A percentile compares a stretch with the other conserved stretches of the same genome.
These are phyloP conservation scores for Spodoptera littoralis DNA, from an alignment of 2,888 invertebrate species.

Conservation along the genomic window DNA sequence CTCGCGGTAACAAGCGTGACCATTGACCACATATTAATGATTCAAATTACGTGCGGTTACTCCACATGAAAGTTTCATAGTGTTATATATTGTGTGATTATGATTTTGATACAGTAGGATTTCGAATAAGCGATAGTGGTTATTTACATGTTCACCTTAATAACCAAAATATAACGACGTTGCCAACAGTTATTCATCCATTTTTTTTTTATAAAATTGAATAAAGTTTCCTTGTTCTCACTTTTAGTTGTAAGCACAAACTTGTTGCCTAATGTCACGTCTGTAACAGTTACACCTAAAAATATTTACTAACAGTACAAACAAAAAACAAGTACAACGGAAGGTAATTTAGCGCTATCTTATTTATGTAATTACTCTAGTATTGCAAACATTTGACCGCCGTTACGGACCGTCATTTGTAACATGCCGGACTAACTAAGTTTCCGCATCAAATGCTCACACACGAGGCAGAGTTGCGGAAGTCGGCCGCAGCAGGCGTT, in stretches of 20 bases:
- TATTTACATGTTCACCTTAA: too few species aligned
- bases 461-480: constrained; percentile 47
- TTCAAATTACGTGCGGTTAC: too few species aligned
- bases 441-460: constrained; percentile 65
- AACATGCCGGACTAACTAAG: constrained; percentile 65
- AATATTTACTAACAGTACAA: constrained; percentile 19
- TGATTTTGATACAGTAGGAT: too few species aligned
- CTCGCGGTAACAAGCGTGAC: too few species aligned
- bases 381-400: constrained; percentile 61
- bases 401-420: constrained; percentile 62
- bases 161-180: too few species aligned
- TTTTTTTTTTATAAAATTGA: too few species aligned
- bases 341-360: constrained; percentile 54
- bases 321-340: constrained; percentile 46
- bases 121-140: too few species aligned
- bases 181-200: too few species aligned
- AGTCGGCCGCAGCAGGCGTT: constrained; percentile 50
- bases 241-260: neutral
- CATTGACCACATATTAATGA: too few species aligned
- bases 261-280: constrained; percentile 10
- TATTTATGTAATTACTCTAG: constrained; percentile 59
- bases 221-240: too few species aligned
- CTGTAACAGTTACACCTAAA: constrained; percentile 23
- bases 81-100: too few species aligned
- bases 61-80: too few species aligned